A percentile compares a stretch with the other conserved stretches of the same genome.
These are phyloP conservation scores for Elysia chlorotica DNA, from an alignment of 1,140 invertebrate genomes.

Conservation along the genomic window DNA sequence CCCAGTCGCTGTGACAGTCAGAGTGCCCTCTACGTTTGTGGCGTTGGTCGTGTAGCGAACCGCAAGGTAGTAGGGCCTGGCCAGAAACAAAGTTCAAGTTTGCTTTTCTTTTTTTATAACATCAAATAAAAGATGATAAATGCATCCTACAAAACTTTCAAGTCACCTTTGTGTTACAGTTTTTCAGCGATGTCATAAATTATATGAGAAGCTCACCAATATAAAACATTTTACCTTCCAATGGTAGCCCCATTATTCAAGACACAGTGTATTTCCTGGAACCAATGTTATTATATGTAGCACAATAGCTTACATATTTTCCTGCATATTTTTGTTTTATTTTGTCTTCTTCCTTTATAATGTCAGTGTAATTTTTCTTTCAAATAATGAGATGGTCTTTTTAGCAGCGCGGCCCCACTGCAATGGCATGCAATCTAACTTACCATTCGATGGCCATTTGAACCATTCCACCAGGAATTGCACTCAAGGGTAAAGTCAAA, in stretches of 20 bases:
- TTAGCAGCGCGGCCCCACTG: no score
- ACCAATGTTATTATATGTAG: not conserved
- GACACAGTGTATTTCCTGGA: no score
- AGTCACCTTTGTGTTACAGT: not conserved
- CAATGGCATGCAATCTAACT: not conserved
- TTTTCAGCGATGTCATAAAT: not conserved
- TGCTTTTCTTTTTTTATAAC: no score
- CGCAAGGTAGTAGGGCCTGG: slow-evolving; percentile 12
- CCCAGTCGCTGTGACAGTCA: not conserved
- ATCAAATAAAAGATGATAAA: no score
- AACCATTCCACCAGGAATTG: not conserved
- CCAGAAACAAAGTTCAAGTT: not conserved
- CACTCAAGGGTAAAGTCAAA: not conserved
- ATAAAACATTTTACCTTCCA: no score
- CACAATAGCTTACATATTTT: not conserved
- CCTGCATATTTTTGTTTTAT: not conserved
- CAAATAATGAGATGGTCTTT: no score
- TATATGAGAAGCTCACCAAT: no score
- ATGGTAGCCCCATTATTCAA: no score
- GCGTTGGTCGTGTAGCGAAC: slow-evolving; percentile 3
- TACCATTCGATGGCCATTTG: slow-evolving; percentile 19
- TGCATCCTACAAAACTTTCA: not conserved
- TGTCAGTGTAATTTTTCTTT: no score
- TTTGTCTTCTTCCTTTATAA: not conserved
- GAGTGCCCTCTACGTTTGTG: not conserved